A percentile compares a stretch with the other conserved stretches of the same genome.
Evolutionary conservation across 1,140 invertebrate species (phyloP).

Genomic region (Trichonephila clavata): DNA sequence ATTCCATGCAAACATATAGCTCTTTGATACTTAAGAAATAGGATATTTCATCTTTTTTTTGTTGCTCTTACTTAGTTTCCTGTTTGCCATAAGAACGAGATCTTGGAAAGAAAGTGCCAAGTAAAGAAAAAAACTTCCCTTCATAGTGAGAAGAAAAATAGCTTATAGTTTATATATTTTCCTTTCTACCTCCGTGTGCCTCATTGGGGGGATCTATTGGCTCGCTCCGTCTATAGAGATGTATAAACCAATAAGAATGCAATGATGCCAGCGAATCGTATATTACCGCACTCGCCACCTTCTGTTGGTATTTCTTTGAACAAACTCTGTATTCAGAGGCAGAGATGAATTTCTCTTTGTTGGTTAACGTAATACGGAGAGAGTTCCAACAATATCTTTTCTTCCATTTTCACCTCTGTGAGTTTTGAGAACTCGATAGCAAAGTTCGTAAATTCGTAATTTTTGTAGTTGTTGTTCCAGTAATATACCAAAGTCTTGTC

Average conservation of each 20-base stretch:
- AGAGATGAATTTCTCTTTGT: not conserved
- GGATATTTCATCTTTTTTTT: not conserved
- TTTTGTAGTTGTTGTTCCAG: no score
- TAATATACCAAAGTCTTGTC: no score
- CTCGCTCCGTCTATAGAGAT: not conserved
- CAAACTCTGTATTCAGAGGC: not conserved
- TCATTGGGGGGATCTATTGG: not conserved
- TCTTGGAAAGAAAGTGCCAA: not conserved
- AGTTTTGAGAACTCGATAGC: no score
- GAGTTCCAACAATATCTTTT: not conserved
- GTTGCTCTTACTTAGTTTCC: not conserved
- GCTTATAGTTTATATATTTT: not conserved
- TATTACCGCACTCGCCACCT: not conserved
- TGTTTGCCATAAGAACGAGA: not conserved
- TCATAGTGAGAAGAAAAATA: not conserved
- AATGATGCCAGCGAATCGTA: not conserved
- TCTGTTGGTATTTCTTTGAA: not conserved
- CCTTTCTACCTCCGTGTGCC: not conserved
- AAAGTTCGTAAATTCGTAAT: no score
- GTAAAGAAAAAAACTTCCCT: not conserved
- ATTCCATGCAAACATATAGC: conserved; percentile 32
- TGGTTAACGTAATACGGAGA: not conserved
- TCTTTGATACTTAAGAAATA: conserved; percentile 13
- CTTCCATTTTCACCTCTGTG: not conserved
- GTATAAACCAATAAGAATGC: conserved; percentile 25